Base-by-base conservation (phyloP, 2,888 invertebrate genomes). In the Cantharis rustica region DNA sequence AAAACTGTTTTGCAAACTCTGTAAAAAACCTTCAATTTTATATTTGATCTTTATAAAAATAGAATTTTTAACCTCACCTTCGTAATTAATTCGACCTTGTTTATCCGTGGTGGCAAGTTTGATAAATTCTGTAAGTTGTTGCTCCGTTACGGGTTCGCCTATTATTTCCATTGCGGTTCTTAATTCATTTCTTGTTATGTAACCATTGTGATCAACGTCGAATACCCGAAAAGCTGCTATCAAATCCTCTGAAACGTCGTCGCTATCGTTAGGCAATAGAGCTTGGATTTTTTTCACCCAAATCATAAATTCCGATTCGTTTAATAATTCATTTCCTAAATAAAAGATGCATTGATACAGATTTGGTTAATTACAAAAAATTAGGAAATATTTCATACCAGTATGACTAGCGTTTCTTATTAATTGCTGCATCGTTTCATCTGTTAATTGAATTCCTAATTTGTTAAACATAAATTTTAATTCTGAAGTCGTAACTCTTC, bases 221-320 rank as follows among this genome's bases (percentile, higher is more conserved):
- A 97, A 96, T 72, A 95, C 96, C 86, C 95, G 91, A 90, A 97
- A 97, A 83, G 96, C 96, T 77, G 96, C 96, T 83, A 95, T 91
- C 82, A 97, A 90, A 87, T 96, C 96, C 86, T 93, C 93, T 78
- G 93, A 93, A 84, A 92, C 90, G 85, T 93, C 93, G 84, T 91
- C 89, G 80, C 91, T 91, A 71, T 91, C 91, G 78, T 89, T 81
- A 16, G 93, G 93, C 82, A 92, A 90, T 82, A 94, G 83, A 68
- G 93, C 92, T 86, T 94, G 93, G 86, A 94, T 94, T 85, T 92
- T 91, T 81, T 92, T 93, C 81, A 95, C 93, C 93, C 94, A 95
- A 83, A 93, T 92, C 87, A 94, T 90, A 87, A 95, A 95, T 87
- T 95, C 94, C 78, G 93, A 91, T 87, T 95, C 94, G 85, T 94